These are phyloP conservation scores for Acrossocheilus fasciatus DNA, from an alignment of 2,797 vertebrate species.

Conservation along the genomic window DNA sequence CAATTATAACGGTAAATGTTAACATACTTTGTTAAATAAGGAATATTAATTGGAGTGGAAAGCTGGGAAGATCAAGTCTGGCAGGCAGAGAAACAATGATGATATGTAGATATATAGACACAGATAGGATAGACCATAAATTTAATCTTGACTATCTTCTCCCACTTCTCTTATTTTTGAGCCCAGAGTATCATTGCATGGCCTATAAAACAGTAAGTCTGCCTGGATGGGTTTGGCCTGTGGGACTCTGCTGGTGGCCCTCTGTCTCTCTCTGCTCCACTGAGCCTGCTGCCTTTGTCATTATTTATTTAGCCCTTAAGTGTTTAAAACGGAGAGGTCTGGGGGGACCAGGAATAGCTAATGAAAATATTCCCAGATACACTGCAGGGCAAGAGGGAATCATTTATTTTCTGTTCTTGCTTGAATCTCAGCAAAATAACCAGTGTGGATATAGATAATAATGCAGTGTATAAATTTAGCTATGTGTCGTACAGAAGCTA, in stretches of 20 bases:
- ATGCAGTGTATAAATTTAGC: constrained; percentile 28
- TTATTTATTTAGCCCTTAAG: constrained; percentile 93
- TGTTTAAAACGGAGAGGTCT: constrained; percentile 85
- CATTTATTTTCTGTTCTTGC: neutral
- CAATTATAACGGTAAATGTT: neutral
- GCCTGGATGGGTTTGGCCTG: constrained; percentile 85
- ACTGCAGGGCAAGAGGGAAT: constrained; percentile 23
- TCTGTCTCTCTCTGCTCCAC: constrained; percentile 68
- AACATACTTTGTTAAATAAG: neutral
- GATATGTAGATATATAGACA: neutral
- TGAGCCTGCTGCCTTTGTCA: constrained; percentile 74
- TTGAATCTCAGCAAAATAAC: neutral
- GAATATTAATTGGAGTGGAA: neutral
- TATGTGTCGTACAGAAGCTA: constrained; percentile 40
- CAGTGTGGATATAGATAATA: neutral
- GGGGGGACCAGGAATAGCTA: constrained; percentile 77
- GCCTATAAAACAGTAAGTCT: constrained; percentile 89
- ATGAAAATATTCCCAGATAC: constrained; percentile 76
- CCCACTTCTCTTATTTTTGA: constrained; percentile 54
- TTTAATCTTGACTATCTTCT: neutral
- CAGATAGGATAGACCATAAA: constrained; percentile 9
- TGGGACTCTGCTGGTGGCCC: constrained; percentile 74
- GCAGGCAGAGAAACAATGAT: neutral
- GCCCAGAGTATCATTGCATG: constrained; percentile 87
- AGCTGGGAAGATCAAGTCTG: neutral